Evolutionary conservation across 1,140 invertebrate genomes (phyloP).

Genomic region (Kradibia gibbosae): DNA sequence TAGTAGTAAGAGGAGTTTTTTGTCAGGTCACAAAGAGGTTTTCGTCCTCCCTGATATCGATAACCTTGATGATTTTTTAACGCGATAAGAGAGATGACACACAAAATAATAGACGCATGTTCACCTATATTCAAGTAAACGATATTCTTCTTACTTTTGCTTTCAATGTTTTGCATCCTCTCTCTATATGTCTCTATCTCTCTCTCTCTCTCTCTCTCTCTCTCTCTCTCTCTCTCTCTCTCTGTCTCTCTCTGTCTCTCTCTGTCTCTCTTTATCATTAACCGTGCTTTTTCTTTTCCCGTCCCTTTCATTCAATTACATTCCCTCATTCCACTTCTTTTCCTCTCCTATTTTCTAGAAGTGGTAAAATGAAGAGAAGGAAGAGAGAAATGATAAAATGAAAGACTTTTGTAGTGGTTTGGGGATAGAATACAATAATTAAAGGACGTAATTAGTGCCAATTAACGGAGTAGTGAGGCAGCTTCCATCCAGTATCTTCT

Average conservation of each 20-base stretch:
- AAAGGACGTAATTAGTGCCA: slow-evolving; percentile 65
- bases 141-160: not conserved
- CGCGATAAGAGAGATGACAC: not conserved
- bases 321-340: not conserved
- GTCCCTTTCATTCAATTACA: too few relatives aligned
- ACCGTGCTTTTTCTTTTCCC: too few relatives aligned
- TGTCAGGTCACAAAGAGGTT: not conserved
- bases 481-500: not conserved
- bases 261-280: not conserved
- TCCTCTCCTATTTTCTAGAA: not conserved
- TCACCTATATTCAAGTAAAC: not conserved
- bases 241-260: not conserved
- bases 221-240: not conserved
- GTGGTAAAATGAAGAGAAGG: not conserved
- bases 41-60: not conserved
- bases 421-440: slow-evolving; percentile 62
- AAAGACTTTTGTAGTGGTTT: slow-evolving; percentile 54
- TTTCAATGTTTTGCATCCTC: too few relatives aligned
- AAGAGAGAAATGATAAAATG: not conserved
- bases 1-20: slow-evolving; percentile 21
- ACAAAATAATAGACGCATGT: not conserved
- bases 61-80: not conserved
- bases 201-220: not conserved
- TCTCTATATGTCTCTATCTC: too few relatives aligned
- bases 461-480: slow-evolving; percentile 60